Evolutionary conservation across 2,888 invertebrate species (phyloP), one percentile per base, ranked within the genome.

Genomic region (Apamea crenata): DNA sequence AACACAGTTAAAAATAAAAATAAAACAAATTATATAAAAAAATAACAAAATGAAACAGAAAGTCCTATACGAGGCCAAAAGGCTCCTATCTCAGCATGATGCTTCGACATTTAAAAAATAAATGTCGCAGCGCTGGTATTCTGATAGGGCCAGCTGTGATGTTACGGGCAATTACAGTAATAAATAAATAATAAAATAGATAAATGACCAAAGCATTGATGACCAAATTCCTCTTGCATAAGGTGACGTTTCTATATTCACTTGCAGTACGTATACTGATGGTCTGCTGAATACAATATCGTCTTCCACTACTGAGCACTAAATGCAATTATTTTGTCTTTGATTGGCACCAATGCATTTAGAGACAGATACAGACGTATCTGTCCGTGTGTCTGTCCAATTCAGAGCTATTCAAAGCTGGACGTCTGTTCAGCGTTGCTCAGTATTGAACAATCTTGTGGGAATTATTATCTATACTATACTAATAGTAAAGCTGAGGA

Each of bases 321-420:
- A 40, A 44, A 74, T 32, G 12, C 44, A 74, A 74, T 56, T 74
- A 44, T 29, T 56, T 7, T 44, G 32, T 12, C 40, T 75, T 75
- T 75, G 44, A 75, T 40, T 14, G 56, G n/a, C 36, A 47, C 36
- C 44, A 75, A 76, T n/a, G 18, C 70, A 44, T 56, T 32, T 25
- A 21, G 18, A 32, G 29, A 74, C 3, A 74, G 29, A 29, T 12
- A 21, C 32, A 65, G 18, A 65, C 0, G 1, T 56, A 53, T 53
- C 40, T 40, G 5, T 36, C 44, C 14, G 2, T 47, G 3, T 10
- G 10, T 56, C 25, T 25, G 56, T 56, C 56, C 56, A 56, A 56
- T 56, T 56, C 25, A 12, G 56, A 56, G 12, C 56, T 25, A 56
- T 25, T 25, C 56, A n/a, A 56, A 56, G 25, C 29, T 44, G 47